phyloP scores from a whole-genome alignment of 2,888 invertebrate genomes.

The Tipula unca region DNA sequence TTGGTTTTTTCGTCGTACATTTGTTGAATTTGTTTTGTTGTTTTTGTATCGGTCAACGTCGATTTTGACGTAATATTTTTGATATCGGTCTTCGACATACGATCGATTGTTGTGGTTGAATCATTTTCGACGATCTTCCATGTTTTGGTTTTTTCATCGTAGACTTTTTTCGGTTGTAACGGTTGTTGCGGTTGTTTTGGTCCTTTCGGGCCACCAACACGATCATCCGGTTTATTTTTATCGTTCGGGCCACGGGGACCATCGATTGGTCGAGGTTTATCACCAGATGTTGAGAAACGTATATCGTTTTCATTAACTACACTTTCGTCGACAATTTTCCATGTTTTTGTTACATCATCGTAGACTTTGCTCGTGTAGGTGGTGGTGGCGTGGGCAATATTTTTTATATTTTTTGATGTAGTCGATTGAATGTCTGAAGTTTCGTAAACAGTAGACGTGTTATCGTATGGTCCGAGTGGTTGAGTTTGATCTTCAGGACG shows the following conservation, averaged over 20 bases:
- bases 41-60: slow-evolving; percentile 19
- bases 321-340: slow-evolving; percentile 28
- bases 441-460: not conserved
- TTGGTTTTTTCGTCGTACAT: slow-evolving; percentile 41
- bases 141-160: not conserved
- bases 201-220: not conserved
- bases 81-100: slow-evolving; percentile 19
- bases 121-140: not conserved
- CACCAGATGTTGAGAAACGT: slow-evolving; percentile 20
- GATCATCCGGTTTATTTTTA: not conserved
- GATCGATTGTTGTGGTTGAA: slow-evolving; percentile 17
- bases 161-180: slow-evolving; percentile 8
- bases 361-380: slow-evolving; percentile 28
- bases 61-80: slow-evolving; percentile 18
- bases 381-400: slow-evolving; percentile 26
- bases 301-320: slow-evolving; percentile 26
- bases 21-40: slow-evolving; percentile 37
- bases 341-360: slow-evolving; percentile 28
- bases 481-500: not conserved
- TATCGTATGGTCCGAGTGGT: not conserved
- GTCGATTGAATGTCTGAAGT: slow-evolving; percentile 1
- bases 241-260: not conserved
- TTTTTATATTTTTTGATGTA: slow-evolving; percentile 21
- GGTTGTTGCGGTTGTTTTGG: not conserved
- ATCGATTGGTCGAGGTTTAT: not conserved